phyloP scores from a whole-genome alignment of 2,797 vertebrate genomes.

The Potorous gilbertii region DNA sequence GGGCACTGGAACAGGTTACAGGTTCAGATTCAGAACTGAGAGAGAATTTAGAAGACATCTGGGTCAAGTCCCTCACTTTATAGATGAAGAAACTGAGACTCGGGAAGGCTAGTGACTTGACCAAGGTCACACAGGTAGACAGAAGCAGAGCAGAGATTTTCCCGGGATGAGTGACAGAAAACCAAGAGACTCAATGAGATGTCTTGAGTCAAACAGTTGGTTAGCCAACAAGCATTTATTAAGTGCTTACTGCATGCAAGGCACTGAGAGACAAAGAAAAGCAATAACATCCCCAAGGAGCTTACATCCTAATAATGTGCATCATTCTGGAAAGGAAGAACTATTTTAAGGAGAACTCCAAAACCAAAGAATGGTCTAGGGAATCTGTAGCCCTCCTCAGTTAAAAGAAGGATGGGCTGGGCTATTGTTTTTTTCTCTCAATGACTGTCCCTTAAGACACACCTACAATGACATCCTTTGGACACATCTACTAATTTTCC shows the following conservation, averaged over 20 bases:
- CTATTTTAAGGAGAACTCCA: background rate
- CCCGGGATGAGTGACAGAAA: background rate
- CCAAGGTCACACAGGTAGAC: background rate
- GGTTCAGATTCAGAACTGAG: background rate
- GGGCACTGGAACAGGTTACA: background rate
- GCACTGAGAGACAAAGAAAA: background rate
- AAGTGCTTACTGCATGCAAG: background rate
- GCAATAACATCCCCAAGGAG: background rate
- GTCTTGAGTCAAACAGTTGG: background rate
- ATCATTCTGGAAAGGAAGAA: background rate
- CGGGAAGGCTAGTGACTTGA: background rate
- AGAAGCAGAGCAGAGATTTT: background rate
- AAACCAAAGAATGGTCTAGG: slow-evolving; percentile 19
- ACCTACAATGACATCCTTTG: background rate
- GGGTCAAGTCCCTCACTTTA: background rate
- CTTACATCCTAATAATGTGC: background rate
- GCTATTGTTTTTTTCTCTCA: background rate
- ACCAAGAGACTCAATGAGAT: background rate
- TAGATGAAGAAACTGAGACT: background rate
- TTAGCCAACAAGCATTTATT: background rate
- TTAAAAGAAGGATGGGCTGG: background rate
- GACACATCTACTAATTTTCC: slow-evolving; percentile 31
- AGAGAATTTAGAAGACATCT: background rate
- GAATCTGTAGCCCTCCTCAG: background rate
- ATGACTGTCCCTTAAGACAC: background rate